These are phyloP conservation scores for Myotis myotis DNA, from an alignment of 2,797 vertebrate species.

Conservation along the genomic window DNA sequence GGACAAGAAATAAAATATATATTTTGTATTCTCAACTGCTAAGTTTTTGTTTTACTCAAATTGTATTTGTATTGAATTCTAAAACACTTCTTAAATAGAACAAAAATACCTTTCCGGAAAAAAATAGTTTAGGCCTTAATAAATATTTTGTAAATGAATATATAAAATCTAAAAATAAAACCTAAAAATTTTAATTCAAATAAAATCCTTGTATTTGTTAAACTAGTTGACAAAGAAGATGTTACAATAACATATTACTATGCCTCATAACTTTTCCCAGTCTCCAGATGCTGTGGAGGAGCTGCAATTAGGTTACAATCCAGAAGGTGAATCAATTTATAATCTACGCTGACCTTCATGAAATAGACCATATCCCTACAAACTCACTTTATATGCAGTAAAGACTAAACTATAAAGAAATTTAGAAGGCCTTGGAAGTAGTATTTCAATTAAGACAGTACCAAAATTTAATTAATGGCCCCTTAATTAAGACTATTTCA, in stretches of 20 bases:
- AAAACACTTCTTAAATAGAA: neutral
- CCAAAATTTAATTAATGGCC: conserved; percentile 55
- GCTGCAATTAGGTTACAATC: neutral
- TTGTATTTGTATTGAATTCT: conserved; percentile 20
- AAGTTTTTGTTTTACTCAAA: neutral
- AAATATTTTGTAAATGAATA: conserved; percentile 13
- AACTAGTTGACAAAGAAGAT: neutral
- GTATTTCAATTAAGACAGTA: conserved; percentile 66
- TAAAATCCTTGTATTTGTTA: neutral
- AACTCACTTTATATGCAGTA: neutral
- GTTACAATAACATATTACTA: neutral
- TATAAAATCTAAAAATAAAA: conserved; percentile 42
- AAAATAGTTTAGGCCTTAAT: neutral
- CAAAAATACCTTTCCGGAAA: neutral
- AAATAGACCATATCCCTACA: neutral
- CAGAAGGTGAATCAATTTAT: neutral
- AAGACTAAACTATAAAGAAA: conserved; percentile 2
- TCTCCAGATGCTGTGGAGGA: neutral
- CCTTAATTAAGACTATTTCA: conserved; percentile 53
- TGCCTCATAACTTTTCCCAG: neutral
- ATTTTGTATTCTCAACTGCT: neutral
- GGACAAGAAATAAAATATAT: neutral
- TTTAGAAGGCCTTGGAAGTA: neutral
- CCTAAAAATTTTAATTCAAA: neutral
- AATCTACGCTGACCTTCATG: neutral